Percentiles rank a stretch among this genome's conserved stretches.
Conservation (phyloP, 2,888 invertebrate species). For the Girardia tigrina region DNA sequence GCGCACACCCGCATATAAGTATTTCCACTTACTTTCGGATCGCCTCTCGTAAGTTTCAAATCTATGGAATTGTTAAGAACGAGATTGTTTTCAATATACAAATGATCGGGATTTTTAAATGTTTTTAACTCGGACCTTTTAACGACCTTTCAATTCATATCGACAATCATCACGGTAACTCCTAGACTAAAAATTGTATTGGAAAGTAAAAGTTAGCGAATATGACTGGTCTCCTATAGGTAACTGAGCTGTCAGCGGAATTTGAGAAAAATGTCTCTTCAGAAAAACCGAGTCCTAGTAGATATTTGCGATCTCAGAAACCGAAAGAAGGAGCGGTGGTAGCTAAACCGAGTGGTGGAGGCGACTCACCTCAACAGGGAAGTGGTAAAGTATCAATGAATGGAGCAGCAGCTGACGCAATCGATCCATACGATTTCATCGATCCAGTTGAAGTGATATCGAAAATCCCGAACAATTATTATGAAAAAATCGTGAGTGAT, state of each 20-base stretch:
- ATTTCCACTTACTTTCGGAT: too few species aligned
- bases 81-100: too few species aligned
- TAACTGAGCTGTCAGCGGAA: slow-evolving; percentile 73
- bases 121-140: too few species aligned
- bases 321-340: slow-evolving; percentile 45
- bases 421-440: slow-evolving; percentile 77
- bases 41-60: too few species aligned
- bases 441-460: slow-evolving; percentile 82
- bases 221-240: too few species aligned
- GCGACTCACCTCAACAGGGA: slow-evolving; percentile 36
- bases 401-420: slow-evolving; percentile 40
- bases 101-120: too few species aligned
- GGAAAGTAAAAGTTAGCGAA: too few species aligned
- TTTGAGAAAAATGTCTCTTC: slow-evolving; percentile 63
- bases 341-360: background rate
- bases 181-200: too few species aligned
- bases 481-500: slow-evolving; percentile 59
- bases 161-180: too few species aligned
- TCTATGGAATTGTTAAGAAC: too few species aligned
- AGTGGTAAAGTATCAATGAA: slow-evolving; percentile 28
- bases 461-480: slow-evolving; percentile 84
- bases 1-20: too few species aligned
- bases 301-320: slow-evolving; percentile 70
- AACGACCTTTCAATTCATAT: too few species aligned
- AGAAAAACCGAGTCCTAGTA: slow-evolving; percentile 59